Evolutionary conservation across 2,888 invertebrate species (phyloP).

Genomic region (Mechanitis messenoides): DNA sequence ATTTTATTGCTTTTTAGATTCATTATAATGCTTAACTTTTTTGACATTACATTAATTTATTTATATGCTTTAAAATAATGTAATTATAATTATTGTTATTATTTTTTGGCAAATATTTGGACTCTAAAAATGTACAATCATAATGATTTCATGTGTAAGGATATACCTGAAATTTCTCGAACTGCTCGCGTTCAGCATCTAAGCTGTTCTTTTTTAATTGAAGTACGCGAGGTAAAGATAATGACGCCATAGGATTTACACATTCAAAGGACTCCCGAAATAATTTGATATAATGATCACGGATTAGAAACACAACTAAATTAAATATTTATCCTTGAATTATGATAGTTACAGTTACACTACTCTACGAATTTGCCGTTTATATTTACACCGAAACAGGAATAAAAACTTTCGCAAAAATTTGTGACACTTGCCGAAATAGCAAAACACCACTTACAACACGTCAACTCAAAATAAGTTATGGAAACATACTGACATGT

Average conservation of each 20-base stretch:
- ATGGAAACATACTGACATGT: conserved; percentile 10
- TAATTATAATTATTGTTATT: too few relatives aligned
- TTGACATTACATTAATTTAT: too few relatives aligned
- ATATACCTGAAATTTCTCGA: conserved; percentile 88
- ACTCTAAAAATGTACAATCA: too few relatives aligned
- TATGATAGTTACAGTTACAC: too few relatives aligned
- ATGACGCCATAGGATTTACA: conserved; percentile 80
- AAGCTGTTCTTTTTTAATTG: conserved; percentile 85
- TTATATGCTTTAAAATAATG: too few relatives aligned
- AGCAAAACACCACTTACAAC: neutral
- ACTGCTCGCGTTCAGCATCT: conserved; percentile 87
- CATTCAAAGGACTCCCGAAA: conserved; percentile 49
- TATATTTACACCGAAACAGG: neutral
- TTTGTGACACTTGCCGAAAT: conserved; percentile 8
- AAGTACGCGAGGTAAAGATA: conserved; percentile 82
- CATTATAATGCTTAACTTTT: too few relatives aligned
- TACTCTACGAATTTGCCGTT: neutral
- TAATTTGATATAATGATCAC: conserved; percentile 26
- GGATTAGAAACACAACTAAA: neutral
- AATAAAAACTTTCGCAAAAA: conserved; percentile 7
- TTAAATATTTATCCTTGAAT: too few relatives aligned
- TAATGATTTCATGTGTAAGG: too few relatives aligned
- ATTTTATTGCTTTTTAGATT: too few relatives aligned
- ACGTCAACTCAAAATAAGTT: conserved; percentile 9
- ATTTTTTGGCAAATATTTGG: too few relatives aligned